These are phyloP conservation scores for Nebria ingens DNA, from an alignment of 1,140 invertebrate genomes.

Conservation along the genomic window DNA sequence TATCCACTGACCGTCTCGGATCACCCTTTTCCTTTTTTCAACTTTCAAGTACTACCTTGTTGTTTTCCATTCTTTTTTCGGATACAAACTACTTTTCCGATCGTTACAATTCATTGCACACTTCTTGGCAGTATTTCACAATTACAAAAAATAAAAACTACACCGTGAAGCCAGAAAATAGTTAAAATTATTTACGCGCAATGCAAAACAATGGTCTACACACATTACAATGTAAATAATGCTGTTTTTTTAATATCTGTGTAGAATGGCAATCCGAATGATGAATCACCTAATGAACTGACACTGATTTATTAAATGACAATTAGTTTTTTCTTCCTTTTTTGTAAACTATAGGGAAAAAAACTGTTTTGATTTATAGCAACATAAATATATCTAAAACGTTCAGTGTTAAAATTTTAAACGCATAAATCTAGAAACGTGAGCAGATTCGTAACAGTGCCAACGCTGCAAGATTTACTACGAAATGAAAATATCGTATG, in stretches of 20 bases:
- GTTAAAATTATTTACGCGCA: no score
- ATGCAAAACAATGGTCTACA: no score
- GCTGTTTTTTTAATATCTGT: no score
- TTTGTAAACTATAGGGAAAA: no score
- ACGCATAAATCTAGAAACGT: constrained; percentile 8
- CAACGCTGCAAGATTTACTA: background rate
- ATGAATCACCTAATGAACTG: no score
- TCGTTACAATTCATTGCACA: no score
- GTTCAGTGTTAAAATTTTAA: background rate
- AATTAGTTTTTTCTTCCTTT: background rate
- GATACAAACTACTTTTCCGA: no score
- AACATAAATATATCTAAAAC: background rate
- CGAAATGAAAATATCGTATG: background rate
- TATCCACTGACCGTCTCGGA: background rate
- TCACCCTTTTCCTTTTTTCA: background rate
- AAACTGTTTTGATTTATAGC: background rate
- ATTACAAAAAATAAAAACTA: no score
- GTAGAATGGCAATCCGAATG: no score
- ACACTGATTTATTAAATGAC: background rate
- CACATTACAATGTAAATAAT: no score
- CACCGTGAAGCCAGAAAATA: no score
- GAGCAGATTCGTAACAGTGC: constrained; percentile 4
- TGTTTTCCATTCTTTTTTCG: background rate
- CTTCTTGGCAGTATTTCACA: no score
- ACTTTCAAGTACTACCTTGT: background rate